Conservation (phyloP, 2,113 vertebrate genomes). For the Thalassarche chlororhynchos region DNA sequence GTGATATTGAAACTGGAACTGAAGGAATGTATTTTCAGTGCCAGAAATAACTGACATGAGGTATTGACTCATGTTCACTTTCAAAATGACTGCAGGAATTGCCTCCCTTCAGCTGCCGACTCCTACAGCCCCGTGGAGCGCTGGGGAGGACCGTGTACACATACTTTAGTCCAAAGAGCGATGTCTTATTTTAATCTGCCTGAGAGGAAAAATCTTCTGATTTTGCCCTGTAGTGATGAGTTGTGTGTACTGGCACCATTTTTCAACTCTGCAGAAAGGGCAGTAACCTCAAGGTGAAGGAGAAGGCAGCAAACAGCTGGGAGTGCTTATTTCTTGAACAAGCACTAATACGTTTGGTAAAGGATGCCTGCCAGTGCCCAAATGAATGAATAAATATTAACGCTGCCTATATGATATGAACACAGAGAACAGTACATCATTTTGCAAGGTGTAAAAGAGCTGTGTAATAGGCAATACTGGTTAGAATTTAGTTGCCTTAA, state of each 20-base stretch:
- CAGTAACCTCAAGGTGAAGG: neutral
- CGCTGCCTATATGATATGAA: neutral
- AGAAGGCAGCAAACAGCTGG: neutral
- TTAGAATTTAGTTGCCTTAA: neutral
- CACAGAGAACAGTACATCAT: neutral
- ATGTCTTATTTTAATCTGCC: neutral
- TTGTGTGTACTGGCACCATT: neutral
- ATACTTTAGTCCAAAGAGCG: neutral
- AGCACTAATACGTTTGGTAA: neutral
- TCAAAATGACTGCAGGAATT: neutral
- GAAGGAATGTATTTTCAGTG: neutral
- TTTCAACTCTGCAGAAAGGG: neutral
- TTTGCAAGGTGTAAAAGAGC: neutral
- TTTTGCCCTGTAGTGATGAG: neutral
- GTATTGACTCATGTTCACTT: neutral
- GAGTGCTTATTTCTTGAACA: neutral
- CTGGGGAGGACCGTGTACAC: neutral
- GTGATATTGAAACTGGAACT: neutral
- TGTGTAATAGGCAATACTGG: neutral
- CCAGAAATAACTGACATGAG: neutral
- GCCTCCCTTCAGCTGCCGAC: neutral
- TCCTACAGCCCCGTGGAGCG: neutral
- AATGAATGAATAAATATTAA: neutral
- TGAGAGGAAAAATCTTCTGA: neutral
- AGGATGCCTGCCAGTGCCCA: neutral